Percentiles rank a stretch among this genome's conserved stretches.
Conservation (phyloP, 2,113 vertebrate species). For the Lepisosteus oculatus region DNA sequence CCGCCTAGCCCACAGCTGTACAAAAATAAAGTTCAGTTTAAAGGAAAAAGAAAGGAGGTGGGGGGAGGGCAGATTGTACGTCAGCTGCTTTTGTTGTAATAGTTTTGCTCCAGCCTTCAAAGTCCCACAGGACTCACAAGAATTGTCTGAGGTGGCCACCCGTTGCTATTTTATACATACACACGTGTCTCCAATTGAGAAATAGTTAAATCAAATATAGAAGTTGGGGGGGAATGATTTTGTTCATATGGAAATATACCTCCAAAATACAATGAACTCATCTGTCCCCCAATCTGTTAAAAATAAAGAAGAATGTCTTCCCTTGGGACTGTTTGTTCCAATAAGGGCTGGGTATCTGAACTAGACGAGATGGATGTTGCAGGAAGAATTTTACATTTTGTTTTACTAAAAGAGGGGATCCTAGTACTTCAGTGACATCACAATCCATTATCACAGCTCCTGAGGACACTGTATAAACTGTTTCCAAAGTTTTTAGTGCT, state of each 20-base stretch:
- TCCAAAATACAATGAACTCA: conserved; percentile 65
- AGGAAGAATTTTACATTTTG: conserved; percentile 29
- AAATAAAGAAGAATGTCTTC: conserved; percentile 46
- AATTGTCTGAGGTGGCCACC: conserved; percentile 49
- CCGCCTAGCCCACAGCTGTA: conserved; percentile 70
- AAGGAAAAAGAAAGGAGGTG: conserved; percentile 11
- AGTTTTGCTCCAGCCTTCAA: conserved; percentile 52
- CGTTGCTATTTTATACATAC: conserved; percentile 53
- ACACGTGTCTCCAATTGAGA: conserved; percentile 61
- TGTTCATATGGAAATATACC: conserved; percentile 77
- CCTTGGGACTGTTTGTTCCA: conserved; percentile 58
- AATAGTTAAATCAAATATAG: conserved; percentile 60
- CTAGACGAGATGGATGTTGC: conserved; percentile 68
- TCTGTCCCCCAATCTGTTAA: conserved; percentile 75
- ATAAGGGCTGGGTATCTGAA: conserved; percentile 53
- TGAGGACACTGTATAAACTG: neutral
- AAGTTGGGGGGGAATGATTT: conserved; percentile 31
- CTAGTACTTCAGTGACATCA: too few species aligned
- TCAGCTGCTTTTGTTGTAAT: conserved; percentile 63
- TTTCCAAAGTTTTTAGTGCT: neutral
- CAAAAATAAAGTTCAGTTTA: conserved; percentile 72
- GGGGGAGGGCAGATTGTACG: conserved; percentile 61
- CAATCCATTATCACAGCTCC: neutral
- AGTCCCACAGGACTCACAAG: conserved; percentile 62
- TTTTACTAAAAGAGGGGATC: neutral